phyloP scores from a whole-genome alignment of 2,888 invertebrate genomes.

The Dynastes hyllus region DNA sequence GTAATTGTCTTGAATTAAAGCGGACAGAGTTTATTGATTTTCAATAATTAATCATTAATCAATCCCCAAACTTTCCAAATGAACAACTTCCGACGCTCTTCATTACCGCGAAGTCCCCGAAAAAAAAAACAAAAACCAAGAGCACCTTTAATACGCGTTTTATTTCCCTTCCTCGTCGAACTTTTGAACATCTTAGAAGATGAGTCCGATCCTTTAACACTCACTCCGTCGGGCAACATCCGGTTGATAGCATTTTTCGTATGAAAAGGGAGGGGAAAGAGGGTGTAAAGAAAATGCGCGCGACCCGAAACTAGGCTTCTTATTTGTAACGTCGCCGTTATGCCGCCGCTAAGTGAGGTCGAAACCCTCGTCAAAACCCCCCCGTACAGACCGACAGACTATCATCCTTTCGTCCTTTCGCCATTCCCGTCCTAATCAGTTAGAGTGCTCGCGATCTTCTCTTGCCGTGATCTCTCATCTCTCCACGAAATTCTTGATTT shows the following conservation, averaged over 20 bases:
- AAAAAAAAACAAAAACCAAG: no score
- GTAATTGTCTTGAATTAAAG: no score
- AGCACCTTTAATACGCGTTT: no score
- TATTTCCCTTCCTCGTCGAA: no score
- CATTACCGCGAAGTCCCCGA: no score
- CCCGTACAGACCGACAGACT: neutral
- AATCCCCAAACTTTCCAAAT: no score
- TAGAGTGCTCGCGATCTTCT: slow-evolving; percentile 6
- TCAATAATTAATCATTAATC: no score
- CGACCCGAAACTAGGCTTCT: slow-evolving; percentile 24
- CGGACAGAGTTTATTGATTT: no score
- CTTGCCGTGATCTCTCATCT: neutral
- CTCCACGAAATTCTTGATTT: neutral
- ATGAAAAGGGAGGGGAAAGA: no score
- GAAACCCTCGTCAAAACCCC: slow-evolving; percentile 36
- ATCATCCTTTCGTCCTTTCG: neutral
- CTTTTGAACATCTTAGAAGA: neutral
- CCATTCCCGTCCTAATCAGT: slow-evolving; percentile 1
- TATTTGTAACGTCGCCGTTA: slow-evolving; percentile 19
- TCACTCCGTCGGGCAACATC: neutral
- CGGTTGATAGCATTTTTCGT: neutral
- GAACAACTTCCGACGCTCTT: no score
- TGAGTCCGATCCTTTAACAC: neutral
- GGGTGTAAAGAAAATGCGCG: neutral
- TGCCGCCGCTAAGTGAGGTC: slow-evolving; percentile 30